Evolutionary conservation across 2,797 vertebrate species (phyloP).

Genomic region (Ara ararauna): DNA sequence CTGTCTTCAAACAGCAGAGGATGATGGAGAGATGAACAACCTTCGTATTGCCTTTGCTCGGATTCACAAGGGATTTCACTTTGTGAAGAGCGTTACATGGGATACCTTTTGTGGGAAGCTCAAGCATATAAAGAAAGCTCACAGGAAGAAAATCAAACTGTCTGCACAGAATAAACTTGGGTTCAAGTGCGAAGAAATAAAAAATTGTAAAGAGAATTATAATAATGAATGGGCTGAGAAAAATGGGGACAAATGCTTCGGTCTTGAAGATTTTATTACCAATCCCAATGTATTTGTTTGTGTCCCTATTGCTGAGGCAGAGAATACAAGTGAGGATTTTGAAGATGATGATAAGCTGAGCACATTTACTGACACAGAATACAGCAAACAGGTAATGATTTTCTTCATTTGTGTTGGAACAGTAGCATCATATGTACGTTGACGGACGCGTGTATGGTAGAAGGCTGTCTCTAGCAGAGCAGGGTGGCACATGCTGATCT

Average conservation of each 20-base stretch:
- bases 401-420: not conserved
- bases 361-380: constrained; percentile 46
- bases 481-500: not conserved
- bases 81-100: constrained; percentile 51
- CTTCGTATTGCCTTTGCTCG: constrained; percentile 89
- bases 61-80: constrained; percentile 80
- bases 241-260: constrained; percentile 73
- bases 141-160: constrained; percentile 78
- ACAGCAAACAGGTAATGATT: constrained; percentile 65
- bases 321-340: constrained; percentile 89
- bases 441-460: accelerated
- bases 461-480: not conserved
- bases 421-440: not conserved
- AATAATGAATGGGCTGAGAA: constrained; percentile 64
- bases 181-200: not conserved
- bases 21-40: constrained; percentile 95
- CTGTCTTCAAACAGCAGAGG: constrained; percentile 87
- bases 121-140: constrained; percentile 78
- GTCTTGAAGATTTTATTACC: constrained; percentile 84
- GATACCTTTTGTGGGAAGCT: constrained; percentile 82
- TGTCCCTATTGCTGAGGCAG: constrained; percentile 92
- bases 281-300: constrained; percentile 86
- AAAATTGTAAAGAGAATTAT: constrained; percentile 70
- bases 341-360: constrained; percentile 82
- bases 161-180: constrained; percentile 55